Evolutionary conservation across 2,797 vertebrate species (phyloP).

Genomic region (Salmo trutta): DNA sequence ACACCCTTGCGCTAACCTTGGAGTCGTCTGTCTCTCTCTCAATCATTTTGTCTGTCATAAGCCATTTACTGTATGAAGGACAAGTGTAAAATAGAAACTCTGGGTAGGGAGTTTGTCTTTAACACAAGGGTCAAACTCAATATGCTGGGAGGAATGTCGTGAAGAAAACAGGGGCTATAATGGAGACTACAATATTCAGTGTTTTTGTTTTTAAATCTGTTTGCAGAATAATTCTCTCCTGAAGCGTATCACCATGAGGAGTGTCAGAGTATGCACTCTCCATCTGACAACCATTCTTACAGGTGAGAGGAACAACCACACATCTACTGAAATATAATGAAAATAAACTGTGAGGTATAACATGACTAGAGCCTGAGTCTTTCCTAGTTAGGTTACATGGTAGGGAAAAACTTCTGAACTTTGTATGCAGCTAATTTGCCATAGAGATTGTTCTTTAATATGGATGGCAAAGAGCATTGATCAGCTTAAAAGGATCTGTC

Average conservation of each 20-base stretch:
- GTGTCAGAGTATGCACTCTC: slow-evolving; percentile 35
- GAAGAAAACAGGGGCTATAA: not conserved
- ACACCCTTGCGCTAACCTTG: not conserved
- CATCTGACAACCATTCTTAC: slow-evolving; percentile 52
- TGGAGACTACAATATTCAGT: not conserved
- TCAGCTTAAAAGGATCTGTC: slow-evolving; percentile 50
- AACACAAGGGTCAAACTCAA: not conserved
- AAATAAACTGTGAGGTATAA: too few species aligned
- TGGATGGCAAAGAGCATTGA: slow-evolving; percentile 27
- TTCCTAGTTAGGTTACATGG: too few species aligned
- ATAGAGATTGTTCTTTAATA: slow-evolving; percentile 20
- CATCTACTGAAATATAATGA: not conserved
- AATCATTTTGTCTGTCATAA: not conserved
- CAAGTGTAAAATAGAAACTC: not conserved
- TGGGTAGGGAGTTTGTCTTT: not conserved
- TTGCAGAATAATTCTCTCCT: slow-evolving; percentile 48
- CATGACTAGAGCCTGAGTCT: too few species aligned
- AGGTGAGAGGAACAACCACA: slow-evolving; percentile 57
- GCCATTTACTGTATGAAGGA: not conserved
- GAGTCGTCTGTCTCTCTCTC: not conserved
- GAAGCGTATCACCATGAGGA: slow-evolving; percentile 59
- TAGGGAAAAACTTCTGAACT: not conserved
- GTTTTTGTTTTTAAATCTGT: slow-evolving; percentile 25
- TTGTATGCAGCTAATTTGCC: too few species aligned
- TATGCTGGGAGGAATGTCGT: not conserved